Conservation (phyloP, 2,888 invertebrate species). For the Muscina levida region DNA sequence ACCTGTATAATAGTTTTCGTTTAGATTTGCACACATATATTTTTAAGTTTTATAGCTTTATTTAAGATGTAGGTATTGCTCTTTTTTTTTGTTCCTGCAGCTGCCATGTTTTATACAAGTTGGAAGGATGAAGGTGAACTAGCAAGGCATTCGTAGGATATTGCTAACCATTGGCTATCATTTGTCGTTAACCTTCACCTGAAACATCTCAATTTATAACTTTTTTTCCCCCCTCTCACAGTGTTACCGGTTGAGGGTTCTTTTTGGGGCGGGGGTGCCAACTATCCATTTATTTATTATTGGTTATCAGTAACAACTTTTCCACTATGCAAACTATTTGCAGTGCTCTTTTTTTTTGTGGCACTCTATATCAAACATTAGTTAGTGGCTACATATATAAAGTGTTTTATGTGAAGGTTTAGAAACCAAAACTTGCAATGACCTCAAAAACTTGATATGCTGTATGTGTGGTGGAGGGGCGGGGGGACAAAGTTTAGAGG, state of each 20-base stretch:
- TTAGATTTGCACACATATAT: neutral
- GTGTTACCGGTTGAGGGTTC: slow-evolving; percentile 27
- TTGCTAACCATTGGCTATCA: slow-evolving; percentile 57
- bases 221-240: slow-evolving; percentile 27
- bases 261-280: slow-evolving; percentile 57
- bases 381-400: no score
- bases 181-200: slow-evolving; percentile 69
- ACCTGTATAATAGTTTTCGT: slow-evolving; percentile 3
- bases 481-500: no score
- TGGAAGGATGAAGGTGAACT: neutral
- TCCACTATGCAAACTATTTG: slow-evolving; percentile 34
- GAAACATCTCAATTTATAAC: slow-evolving; percentile 69
- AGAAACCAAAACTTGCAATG: no score
- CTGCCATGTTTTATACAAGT: no score
- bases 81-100: neutral
- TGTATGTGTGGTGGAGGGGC: no score
- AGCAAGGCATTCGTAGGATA: neutral
- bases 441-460: no score
- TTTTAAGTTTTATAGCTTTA: slow-evolving; percentile 35
- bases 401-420: no score
- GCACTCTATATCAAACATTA: no score
- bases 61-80: slow-evolving; percentile 6
- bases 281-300: slow-evolving; percentile 64
- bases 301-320: slow-evolving; percentile 60
- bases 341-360: neutral